These are phyloP conservation scores for Ostrea denselamellosa DNA, from an alignment of 1,140 invertebrate genomes.

Conservation along the genomic window DNA sequence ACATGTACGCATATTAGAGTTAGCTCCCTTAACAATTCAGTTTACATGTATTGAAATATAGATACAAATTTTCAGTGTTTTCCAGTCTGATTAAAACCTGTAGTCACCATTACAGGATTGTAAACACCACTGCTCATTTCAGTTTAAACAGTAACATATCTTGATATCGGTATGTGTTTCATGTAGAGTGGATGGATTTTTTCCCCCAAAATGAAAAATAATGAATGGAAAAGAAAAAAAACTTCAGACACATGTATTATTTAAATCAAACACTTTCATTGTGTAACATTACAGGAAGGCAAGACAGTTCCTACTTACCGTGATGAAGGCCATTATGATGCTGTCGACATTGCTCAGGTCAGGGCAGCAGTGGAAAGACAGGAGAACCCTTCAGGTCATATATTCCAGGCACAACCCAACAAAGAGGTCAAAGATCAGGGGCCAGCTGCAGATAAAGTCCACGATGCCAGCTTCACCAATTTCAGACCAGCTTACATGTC, in stretches of 20 bases:
- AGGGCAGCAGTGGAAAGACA: background rate
- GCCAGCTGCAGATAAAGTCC: background rate
- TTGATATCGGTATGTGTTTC: too few relatives aligned
- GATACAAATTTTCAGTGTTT: too few relatives aligned
- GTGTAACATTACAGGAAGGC: background rate
- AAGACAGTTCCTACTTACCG: conserved; percentile 40
- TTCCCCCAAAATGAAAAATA: too few relatives aligned
- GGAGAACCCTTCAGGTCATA: background rate
- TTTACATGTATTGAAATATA: too few relatives aligned
- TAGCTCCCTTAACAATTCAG: background rate
- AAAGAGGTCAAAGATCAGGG: conserved; percentile 12
- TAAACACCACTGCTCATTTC: too few relatives aligned
- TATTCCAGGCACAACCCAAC: background rate
- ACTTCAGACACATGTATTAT: too few relatives aligned
- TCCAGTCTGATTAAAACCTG: too few relatives aligned
- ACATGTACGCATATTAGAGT: background rate
- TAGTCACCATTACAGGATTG: too few relatives aligned
- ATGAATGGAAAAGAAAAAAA: too few relatives aligned
- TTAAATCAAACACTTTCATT: too few relatives aligned
- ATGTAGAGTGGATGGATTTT: too few relatives aligned
- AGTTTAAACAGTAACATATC: too few relatives aligned
- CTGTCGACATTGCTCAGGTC: conserved; percentile 26
- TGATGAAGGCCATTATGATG: conserved; percentile 21
- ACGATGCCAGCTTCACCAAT: conserved; percentile 1
- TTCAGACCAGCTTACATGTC: conserved; percentile 28